Base-by-base conservation (phyloP, 1,140 invertebrate species). In the Latrodectus geometricus region DNA sequence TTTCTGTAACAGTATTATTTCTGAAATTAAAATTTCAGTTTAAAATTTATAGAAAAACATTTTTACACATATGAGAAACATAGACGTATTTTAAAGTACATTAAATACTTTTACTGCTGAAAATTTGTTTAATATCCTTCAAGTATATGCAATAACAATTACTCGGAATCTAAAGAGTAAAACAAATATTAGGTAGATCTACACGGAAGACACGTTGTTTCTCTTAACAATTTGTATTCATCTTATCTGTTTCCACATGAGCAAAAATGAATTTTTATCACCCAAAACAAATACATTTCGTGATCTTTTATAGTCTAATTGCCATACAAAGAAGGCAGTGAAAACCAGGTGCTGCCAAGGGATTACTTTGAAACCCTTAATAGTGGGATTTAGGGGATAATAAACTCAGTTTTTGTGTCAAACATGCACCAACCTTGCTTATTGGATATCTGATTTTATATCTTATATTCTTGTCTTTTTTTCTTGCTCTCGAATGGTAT, bases 391-490 rank as follows among this genome's bases (percentile, higher is more conserved):
- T 81, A 81, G 69, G 50, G 79, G 79, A 81, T 56, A 81, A 81
- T 81, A 81, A 81, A 81, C 79, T 69, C 65, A 12, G 68, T 81
- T 81, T 61, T 81, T 81, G 79, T 70, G 79, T 81, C 79, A 81
- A 81, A 81, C 69, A 72, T 81, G 21, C n/a, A 52, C 66, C 66
- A 69, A 21, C 14, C 21, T 21, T 50, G 20, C 80, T 83, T 83
- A 83, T 83, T 83, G 80, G 80, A 74, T 83, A 74, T 74, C 69
- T 65, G 70, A 74, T 83, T 83, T 83, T 83, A 83, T 83, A 83
- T 74, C 80, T 83, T n/a, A 49, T 65, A 66, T 73, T 61, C 35
- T 68, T 81, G 50, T 54, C 35, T 72, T 54, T 69, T 48, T 12
- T 65, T 48, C 21, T 20, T 20, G 35, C 1, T 35, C 5, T 35